Base-by-base conservation (phyloP, 92 coral and sea anemone species). In the Palythoa grandiflora region DNA sequence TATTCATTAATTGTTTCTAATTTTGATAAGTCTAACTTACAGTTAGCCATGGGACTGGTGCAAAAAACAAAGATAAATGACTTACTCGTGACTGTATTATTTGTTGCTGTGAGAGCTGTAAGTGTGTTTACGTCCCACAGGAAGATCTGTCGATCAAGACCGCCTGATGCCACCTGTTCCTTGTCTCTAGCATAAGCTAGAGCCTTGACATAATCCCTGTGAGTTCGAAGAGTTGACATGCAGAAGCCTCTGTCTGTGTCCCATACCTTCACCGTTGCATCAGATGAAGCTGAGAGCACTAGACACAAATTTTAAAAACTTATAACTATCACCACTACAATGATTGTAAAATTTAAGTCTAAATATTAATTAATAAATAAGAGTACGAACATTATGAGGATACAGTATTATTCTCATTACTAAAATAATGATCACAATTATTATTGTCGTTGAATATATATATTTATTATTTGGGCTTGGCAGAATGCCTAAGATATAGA, bases 221-320 rank as follows among this genome's bases (percentile, higher is more conserved):
- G 98, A 2, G 98, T 96, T 40, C 98, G 91, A 4, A 96, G 91
- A 10, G 98, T 96, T 1, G 98, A 96, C 98, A 96, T 96, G 78
- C 98, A 96, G 74, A 94, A 96, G 14, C 98, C 95, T 83, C 94
- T 92, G 14, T 81, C 83, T 0, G 98, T 89, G 85, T 94, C 98
- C 98, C 98, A 94, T 9, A 96, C 98, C 87, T 94, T 96, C 51
- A 96, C 98, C 9, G 98, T 96, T 28, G 98, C 90, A 55, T 96
- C 98, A n/a, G 98, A 96, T 1, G 98, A 96, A 21, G 98, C 98
- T 73, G 98, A 96, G 28, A 96, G 87, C 77, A 96, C 98, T 96
- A 74, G 61, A 8, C 6, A 2, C 7, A 38, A 52, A 10, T 63
- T 48, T 38, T 44, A 77, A 20, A 66, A 13, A n/a, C 11, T 57